Evolutionary conservation across 2,888 invertebrate species (phyloP).

Genomic region (Macrosoma leucophasiata): DNA sequence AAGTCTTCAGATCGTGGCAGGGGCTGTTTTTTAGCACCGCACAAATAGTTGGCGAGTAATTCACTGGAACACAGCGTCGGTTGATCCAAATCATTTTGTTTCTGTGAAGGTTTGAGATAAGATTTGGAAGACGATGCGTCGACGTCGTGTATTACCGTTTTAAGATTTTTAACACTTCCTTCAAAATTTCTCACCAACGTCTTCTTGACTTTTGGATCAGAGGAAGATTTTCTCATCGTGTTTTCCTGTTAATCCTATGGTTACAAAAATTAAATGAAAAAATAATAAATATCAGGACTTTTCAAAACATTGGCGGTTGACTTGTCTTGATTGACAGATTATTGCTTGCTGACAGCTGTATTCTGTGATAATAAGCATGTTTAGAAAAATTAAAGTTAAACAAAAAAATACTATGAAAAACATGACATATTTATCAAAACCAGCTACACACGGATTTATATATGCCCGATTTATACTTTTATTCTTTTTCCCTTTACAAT

Average conservation of each 20-base stretch:
- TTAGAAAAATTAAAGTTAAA: no score
- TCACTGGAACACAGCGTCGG: constrained; percentile 60
- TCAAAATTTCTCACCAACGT: constrained; percentile 55
- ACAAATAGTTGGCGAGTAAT: constrained; percentile 50
- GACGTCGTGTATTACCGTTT: constrained; percentile 37
- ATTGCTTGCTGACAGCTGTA: no score
- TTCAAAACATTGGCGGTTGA: no score
- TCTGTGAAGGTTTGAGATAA: constrained; percentile 21
- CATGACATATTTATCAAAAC: no score
- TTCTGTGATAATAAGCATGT: no score
- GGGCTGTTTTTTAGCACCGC: constrained; percentile 39
- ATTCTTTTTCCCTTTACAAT: no score
- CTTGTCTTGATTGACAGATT: no score
- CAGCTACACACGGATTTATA: no score
- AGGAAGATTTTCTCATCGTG: constrained; percentile 43
- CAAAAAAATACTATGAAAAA: no score
- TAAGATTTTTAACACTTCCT: constrained; percentile 34
- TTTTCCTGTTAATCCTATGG: constrained; percentile 1
- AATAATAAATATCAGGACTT: no score
- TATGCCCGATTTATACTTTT: no score
- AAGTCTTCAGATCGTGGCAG: constrained; percentile 36
- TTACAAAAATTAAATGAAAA: no score
- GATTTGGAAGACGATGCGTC: constrained; percentile 32
- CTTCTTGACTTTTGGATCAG: constrained; percentile 59
- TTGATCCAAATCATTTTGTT: constrained; percentile 39